Evolutionary conservation across 2,797 vertebrate genomes (phyloP).

Genomic region (Coregonus sp.): DNA sequence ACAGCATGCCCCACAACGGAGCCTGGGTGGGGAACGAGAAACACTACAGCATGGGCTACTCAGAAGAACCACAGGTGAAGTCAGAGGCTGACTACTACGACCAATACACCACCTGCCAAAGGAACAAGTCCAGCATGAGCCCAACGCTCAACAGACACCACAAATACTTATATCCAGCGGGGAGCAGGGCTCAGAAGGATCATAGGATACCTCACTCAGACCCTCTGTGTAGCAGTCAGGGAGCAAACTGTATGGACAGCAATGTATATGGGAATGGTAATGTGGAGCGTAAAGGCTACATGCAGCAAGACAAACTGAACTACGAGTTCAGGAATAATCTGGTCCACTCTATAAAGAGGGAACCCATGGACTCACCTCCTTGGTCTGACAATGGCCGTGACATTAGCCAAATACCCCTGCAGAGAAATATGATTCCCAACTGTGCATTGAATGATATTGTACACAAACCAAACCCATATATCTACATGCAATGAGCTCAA

Average conservation of each 20-base stretch:
- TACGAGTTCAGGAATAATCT: slow-evolving; percentile 70
- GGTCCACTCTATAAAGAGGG: slow-evolving; percentile 77
- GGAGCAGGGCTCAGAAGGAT: slow-evolving; percentile 12
- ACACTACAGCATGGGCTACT: slow-evolving; percentile 43
- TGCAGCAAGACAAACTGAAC: slow-evolving; percentile 56
- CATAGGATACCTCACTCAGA: slow-evolving; percentile 60
- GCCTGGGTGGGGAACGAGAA: slow-evolving; percentile 51
- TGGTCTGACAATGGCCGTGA: slow-evolving; percentile 52
- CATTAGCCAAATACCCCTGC: slow-evolving; percentile 47
- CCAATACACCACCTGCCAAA: slow-evolving; percentile 63
- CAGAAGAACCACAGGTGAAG: slow-evolving; percentile 74
- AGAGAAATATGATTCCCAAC: slow-evolving; percentile 60
- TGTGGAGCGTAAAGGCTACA: slow-evolving; percentile 59
- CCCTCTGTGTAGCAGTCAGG: slow-evolving; percentile 30
- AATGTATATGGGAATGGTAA: slow-evolving; percentile 56
- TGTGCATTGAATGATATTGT: slow-evolving; percentile 49
- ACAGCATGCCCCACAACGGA: slow-evolving; percentile 38
- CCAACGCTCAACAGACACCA: slow-evolving; percentile 58
- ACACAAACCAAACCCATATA: slow-evolving; percentile 66
- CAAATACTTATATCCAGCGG: slow-evolving; percentile 50
- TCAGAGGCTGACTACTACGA: slow-evolving; percentile 64
- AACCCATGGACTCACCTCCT: slow-evolving; percentile 76
- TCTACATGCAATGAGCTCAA: slow-evolving; percentile 58
- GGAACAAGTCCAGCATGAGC: slow-evolving; percentile 61
- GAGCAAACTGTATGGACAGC: slow-evolving; percentile 38